A percentile compares a stretch with the other conserved stretches of the same genome.
These are phyloP conservation scores for Himalopsyche kuldschensis DNA, from an alignment of 2,888 invertebrate genomes.

Conservation along the genomic window DNA sequence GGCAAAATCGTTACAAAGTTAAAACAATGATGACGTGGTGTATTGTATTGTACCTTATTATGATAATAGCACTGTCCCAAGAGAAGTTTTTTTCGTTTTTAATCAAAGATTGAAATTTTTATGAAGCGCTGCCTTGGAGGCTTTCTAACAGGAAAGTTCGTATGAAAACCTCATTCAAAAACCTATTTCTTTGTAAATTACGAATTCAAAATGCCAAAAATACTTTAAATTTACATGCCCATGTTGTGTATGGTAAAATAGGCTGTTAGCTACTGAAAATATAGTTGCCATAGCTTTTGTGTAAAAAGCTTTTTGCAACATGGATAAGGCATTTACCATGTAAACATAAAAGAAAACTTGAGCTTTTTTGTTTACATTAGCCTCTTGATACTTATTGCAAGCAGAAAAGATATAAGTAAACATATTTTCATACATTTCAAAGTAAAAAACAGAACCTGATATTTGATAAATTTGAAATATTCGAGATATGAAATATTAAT, in stretches of 20 bases:
- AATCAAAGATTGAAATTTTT: neutral
- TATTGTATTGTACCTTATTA: too few relatives aligned
- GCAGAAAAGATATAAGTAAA: neutral
- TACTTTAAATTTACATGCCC: neutral
- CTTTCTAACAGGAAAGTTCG: neutral
- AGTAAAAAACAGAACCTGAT: too few relatives aligned
- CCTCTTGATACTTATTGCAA: neutral
- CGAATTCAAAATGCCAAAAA: neutral
- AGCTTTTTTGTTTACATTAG: neutral
- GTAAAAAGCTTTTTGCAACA: neutral
- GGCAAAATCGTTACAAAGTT: too few relatives aligned
- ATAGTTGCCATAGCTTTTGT: neutral
- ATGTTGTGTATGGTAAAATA: neutral
- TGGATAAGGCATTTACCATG: neutral
- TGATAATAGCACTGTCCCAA: too few relatives aligned
- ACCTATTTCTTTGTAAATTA: neutral
- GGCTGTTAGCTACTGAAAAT: neutral
- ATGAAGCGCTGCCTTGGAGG: neutral
- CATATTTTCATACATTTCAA: neutral
- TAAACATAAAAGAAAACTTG: neutral
- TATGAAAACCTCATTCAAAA: neutral
- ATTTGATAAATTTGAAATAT: too few relatives aligned
- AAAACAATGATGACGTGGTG: too few relatives aligned
- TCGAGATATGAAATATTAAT: too few relatives aligned
- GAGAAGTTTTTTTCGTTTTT: neutral